A percentile compares a stretch with the other conserved stretches of the same genome.
These are phyloP conservation scores for Crematogaster levior DNA, from an alignment of 2,888 invertebrate species.

Conservation along the genomic window DNA sequence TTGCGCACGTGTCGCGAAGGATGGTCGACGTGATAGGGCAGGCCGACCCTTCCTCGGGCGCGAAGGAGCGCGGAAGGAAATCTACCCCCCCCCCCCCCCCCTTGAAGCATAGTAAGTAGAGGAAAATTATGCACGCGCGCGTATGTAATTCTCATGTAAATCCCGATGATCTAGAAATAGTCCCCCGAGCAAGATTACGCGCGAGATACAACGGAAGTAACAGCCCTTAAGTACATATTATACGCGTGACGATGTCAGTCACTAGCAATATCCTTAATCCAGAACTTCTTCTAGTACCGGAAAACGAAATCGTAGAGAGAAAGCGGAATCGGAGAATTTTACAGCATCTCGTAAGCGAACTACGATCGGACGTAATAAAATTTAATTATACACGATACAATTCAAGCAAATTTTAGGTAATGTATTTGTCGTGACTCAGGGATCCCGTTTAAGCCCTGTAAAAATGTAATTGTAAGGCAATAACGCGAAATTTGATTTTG, in stretches of 20 bases:
- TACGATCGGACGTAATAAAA: constrained; percentile 22
- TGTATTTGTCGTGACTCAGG: neutral
- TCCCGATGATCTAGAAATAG: constrained; percentile 46
- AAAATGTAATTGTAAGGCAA: neutral
- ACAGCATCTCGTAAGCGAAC: constrained; percentile 37
- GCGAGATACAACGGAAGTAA: constrained; percentile 38
- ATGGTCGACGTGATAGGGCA: constrained; percentile 21
- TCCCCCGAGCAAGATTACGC: constrained; percentile 40
- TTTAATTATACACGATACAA: neutral
- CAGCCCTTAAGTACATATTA: constrained; percentile 32
- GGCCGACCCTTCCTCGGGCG: neutral
- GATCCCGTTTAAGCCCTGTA: neutral
- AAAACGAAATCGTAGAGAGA: neutral
- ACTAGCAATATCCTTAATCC: constrained; percentile 27
- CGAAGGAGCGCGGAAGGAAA: constrained; percentile 25
- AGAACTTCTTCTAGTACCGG: constrained; percentile 11
- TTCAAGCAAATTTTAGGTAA: neutral
- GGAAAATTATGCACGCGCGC: constrained; percentile 46
- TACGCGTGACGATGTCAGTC: constrained; percentile 22
- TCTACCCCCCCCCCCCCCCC: constrained; percentile 17
- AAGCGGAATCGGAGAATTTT: neutral
- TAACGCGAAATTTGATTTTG: constrained; percentile 20
- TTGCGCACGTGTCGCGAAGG: constrained; percentile 29
- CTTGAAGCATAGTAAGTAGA: constrained; percentile 27
- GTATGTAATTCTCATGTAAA: constrained; percentile 49